Evolutionary conservation across 2,113 vertebrate species (phyloP).

Genomic region (Cephalopholis sonnerati): DNA sequence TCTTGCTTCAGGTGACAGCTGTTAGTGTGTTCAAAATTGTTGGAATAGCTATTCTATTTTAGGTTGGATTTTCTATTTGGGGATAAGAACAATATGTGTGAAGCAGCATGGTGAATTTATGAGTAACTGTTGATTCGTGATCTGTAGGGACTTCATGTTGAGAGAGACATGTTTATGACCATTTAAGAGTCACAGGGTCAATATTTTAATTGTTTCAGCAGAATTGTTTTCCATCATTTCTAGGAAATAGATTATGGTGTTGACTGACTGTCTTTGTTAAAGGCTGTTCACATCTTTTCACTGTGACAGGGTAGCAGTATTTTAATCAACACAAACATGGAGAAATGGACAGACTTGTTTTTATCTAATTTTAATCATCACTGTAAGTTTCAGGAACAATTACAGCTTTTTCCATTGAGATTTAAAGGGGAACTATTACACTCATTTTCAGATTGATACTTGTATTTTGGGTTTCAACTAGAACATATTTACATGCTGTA

Average conservation of each 20-base stretch:
- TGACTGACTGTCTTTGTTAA: constrained; percentile 8
- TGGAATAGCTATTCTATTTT: neutral
- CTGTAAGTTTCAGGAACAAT: neutral
- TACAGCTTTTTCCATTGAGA: neutral
- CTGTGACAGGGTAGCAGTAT: neutral
- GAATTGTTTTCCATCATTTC: constrained; percentile 4
- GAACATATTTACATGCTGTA: too few species aligned
- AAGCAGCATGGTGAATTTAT: constrained; percentile 9
- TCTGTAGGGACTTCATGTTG: neutral
- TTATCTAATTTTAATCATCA: neutral
- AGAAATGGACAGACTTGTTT: neutral
- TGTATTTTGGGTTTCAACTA: too few species aligned
- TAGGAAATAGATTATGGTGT: too few species aligned
- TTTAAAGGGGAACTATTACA: too few species aligned
- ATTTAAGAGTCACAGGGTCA: constrained; percentile 17
- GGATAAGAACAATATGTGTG: neutral
- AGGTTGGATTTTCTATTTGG: neutral
- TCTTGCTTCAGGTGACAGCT: neutral
- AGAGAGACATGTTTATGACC: constrained; percentile 6
- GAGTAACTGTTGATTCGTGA: constrained; percentile 29
- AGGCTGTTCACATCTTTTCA: neutral
- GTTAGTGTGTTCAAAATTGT: neutral
- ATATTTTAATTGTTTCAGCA: constrained; percentile 1
- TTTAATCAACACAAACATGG: neutral
- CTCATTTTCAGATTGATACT: too few species aligned